Evolutionary conservation across 2,888 invertebrate species (phyloP).

Genomic region (Tanytarsus gracilentus): DNA sequence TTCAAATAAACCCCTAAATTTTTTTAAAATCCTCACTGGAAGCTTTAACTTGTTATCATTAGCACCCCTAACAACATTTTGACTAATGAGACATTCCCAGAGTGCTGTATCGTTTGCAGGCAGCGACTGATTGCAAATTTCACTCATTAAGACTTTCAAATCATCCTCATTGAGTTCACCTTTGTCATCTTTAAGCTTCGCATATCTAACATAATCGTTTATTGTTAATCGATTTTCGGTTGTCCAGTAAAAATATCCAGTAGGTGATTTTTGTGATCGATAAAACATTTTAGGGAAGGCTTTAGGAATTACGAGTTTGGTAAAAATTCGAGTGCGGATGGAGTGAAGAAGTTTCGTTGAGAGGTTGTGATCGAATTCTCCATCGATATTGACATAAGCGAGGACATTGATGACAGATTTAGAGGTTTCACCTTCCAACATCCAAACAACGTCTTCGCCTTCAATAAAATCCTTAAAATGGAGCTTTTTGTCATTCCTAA

Average conservation of each 20-base stretch:
- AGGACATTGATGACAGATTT: constrained; percentile 47
- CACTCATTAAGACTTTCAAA: constrained; percentile 39
- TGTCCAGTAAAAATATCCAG: constrained; percentile 48
- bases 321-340: constrained; percentile 31
- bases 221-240: constrained; percentile 40
- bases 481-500: neutral
- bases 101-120: constrained; percentile 45
- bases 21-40: neutral
- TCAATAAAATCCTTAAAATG: constrained; percentile 44
- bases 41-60: constrained; percentile 33
- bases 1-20: neutral
- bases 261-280: constrained; percentile 33
- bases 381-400: constrained; percentile 40
- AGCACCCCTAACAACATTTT: constrained; percentile 32
- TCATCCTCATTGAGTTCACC: constrained; percentile 6
- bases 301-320: constrained; percentile 31
- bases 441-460: constrained; percentile 49
- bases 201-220: constrained; percentile 43
- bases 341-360: constrained; percentile 32
- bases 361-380: constrained; percentile 31
- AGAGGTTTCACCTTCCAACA: constrained; percentile 44
- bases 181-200: constrained; percentile 36
- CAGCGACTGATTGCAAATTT: constrained; percentile 41
- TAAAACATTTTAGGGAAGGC: constrained; percentile 43
- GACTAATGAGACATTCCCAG: constrained; percentile 47